A percentile compares a stretch with the other conserved stretches of the same genome.
These are phyloP conservation scores for Phytoseiulus persimilis DNA, from an alignment of 2,888 invertebrate species.

Conservation along the genomic window DNA sequence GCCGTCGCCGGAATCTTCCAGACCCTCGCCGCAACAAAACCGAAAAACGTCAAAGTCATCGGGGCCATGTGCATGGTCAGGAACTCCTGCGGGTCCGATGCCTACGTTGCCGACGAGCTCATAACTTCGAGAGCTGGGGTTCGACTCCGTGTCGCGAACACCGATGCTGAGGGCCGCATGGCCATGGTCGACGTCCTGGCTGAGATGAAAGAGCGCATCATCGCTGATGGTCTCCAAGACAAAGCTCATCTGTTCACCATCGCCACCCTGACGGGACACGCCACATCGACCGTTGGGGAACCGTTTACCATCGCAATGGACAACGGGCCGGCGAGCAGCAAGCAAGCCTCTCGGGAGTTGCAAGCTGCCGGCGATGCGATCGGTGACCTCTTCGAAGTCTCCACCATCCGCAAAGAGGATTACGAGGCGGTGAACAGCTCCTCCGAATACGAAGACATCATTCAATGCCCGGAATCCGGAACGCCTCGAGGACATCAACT, in stretches of 20 bases:
- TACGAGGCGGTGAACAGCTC: slow-evolving; percentile 55
- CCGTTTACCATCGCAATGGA: slow-evolving; percentile 62
- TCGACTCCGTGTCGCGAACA: slow-evolving; percentile 80
- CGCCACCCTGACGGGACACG: slow-evolving; percentile 86
- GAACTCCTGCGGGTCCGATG: slow-evolving; percentile 76
- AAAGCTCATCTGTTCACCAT: slow-evolving; percentile 79
- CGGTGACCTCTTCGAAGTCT: slow-evolving; percentile 72
- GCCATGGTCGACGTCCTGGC: slow-evolving; percentile 81
- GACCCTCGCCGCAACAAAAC: slow-evolving; percentile 61
- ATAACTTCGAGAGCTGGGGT: slow-evolving; percentile 70
- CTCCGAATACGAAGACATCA: slow-evolving; percentile 72
- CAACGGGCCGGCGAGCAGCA: slow-evolving; percentile 62
- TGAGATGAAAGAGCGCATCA: slow-evolving; percentile 59
- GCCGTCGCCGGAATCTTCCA: slow-evolving; percentile 85
- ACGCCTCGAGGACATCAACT: slow-evolving; percentile 74
- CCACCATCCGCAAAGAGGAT: slow-evolving; percentile 61
- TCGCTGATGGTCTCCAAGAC: slow-evolving; percentile 59
- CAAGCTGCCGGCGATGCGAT: slow-evolving; percentile 62
- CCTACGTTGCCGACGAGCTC: slow-evolving; percentile 83
- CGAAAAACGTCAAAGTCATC: slow-evolving; percentile 66
- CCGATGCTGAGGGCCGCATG: slow-evolving; percentile 91
- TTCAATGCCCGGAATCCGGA: slow-evolving; percentile 66
- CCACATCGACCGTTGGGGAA: slow-evolving; percentile 56
- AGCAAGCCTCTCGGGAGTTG: slow-evolving; percentile 57
- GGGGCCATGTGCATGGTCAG: slow-evolving; percentile 76